These are phyloP conservation scores for Lepidurus arcticus DNA, from an alignment of 1,140 invertebrate genomes.

Conservation along the genomic window DNA sequence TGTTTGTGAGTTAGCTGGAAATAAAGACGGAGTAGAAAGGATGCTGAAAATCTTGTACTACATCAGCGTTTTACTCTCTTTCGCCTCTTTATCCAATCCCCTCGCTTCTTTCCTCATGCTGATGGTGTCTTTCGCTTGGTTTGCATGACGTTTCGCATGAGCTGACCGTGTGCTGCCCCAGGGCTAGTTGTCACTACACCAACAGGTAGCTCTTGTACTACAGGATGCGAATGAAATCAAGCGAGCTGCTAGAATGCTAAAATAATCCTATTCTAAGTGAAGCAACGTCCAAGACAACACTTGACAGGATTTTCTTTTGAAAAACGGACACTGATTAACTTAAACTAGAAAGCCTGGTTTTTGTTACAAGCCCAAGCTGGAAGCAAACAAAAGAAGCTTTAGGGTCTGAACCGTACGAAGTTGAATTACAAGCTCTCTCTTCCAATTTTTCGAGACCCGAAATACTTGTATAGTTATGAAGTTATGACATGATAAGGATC, in stretches of 20 bases:
- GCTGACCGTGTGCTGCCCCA: not conserved
- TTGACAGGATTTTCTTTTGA: too few species aligned
- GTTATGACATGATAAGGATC: too few species aligned
- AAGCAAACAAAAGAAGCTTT: not conserved
- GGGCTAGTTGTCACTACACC: not conserved
- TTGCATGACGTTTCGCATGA: conserved; percentile 17
- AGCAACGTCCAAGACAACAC: too few species aligned
- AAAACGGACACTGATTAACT: not conserved
- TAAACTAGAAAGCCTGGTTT: not conserved
- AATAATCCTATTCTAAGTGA: not conserved
- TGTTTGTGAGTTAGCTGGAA: not conserved
- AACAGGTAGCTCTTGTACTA: conserved; percentile 10
- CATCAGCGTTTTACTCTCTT: not conserved
- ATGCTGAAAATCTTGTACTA: not conserved
- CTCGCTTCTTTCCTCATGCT: not conserved
- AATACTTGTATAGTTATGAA: too few species aligned
- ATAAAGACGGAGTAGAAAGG: not conserved
- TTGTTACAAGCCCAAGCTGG: not conserved
- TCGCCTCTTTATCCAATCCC: not conserved
- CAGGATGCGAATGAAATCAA: not conserved
- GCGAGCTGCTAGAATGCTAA: not conserved
- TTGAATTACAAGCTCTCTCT: too few species aligned
- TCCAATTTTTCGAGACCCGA: too few species aligned
- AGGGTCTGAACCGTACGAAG: not conserved
- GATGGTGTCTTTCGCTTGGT: not conserved